Evolutionary conservation across 2,797 vertebrate species (phyloP).

Genomic region (Esox lucius): DNA sequence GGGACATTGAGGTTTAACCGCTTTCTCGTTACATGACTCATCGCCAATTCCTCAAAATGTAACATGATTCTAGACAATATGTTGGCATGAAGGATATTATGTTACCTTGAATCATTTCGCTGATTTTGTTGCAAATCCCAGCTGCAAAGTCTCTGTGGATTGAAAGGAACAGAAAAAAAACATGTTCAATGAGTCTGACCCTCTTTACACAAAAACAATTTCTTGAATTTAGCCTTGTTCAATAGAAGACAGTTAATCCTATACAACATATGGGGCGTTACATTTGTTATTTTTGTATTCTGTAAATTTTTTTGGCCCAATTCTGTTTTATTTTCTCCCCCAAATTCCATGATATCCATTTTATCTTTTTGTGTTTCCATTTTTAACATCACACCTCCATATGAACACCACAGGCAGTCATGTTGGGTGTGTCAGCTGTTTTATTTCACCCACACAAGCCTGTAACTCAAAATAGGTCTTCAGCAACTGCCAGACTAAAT

Average conservation of each 20-base stretch:
- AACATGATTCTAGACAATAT: not conserved
- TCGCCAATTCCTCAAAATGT: not conserved
- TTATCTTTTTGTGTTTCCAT: too few relatives aligned
- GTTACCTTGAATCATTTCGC: slow-evolving; percentile 99
- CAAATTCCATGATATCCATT: too few relatives aligned
- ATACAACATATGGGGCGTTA: too few relatives aligned
- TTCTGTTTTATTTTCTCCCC: too few relatives aligned
- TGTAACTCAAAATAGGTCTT: too few relatives aligned
- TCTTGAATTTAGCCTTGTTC: not conserved
- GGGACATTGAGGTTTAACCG: not conserved
- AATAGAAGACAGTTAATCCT: not conserved
- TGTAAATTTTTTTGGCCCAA: too few relatives aligned
- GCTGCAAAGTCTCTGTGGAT: slow-evolving; percentile 92
- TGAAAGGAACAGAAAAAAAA: slow-evolving; percentile 31
- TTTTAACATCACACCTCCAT: too few relatives aligned
- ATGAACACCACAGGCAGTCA: too few relatives aligned
- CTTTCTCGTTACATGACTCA: not conserved
- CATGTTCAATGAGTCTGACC: not conserved
- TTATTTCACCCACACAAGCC: too few relatives aligned
- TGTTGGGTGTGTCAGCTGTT: too few relatives aligned
- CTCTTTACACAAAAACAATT: not conserved
- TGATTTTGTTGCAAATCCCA: slow-evolving; percentile 99
- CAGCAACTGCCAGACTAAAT: too few relatives aligned
- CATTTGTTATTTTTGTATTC: too few relatives aligned
- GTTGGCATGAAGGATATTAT: not conserved